Base-by-base conservation (phyloP, 2,797 vertebrate species). In the Falco rusticolus region DNA sequence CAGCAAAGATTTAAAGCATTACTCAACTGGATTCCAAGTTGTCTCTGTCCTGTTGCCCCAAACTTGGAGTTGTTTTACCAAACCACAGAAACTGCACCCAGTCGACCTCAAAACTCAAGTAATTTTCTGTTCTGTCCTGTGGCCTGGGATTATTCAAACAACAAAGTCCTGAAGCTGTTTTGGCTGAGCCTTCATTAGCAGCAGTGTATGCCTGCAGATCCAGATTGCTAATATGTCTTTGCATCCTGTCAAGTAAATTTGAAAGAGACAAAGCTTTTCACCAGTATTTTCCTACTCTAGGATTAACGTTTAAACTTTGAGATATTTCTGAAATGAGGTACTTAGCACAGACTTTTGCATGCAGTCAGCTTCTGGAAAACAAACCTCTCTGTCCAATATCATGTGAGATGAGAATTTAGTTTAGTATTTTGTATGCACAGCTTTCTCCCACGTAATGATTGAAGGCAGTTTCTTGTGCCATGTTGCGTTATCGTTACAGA, bases 121-220 rank as follows among this genome's bases (percentile, higher is more conserved):
- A 31, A 26, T 65, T 47, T 64, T 34, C 41, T 74, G 57, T 54
- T 29, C 39, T 69, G 13, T 43, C 53, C 33, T 69, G 22, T 10
- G 34, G 13, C 57, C 43, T 60, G 57, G 33, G 18, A 68, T 91
- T 66, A 69, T 74, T 77, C 69, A 57, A 87, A 48, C 25, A 77
- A 39, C 21, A 4, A 50, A 63, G 56, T 70, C 29, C n/a, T 21
- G 65, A 56, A 66, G 74, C 31, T 70, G 22, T 61, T 84, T 61
- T 45, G 43, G 12, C 53, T 10, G 20, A 43, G 41, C n/a, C 57
- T 64, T 76, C 37, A 5, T 64, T 19, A 72, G 7, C 51, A 61
- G 50, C 34, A 65, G 54, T 0, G 0, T 21, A 6, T 10, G 18
- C n/a, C 17, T 29, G 70, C 31, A 39, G n/a, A 85, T 72, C 31